Base-by-base conservation (phyloP, 2,888 invertebrate genomes). In the Timema cristinae region DNA sequence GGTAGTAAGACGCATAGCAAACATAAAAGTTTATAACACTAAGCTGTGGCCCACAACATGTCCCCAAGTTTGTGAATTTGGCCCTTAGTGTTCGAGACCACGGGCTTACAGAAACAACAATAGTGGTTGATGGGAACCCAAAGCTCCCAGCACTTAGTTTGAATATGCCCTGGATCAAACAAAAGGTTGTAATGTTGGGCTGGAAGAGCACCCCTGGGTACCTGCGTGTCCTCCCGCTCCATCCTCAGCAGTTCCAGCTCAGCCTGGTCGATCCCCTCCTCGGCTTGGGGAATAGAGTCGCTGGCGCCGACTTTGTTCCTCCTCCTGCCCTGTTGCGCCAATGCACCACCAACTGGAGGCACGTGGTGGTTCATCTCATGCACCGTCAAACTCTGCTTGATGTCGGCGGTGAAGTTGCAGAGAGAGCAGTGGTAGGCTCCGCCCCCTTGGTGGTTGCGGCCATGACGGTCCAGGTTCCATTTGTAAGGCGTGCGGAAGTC, bases 381-480 rank as follows among this genome's bases (percentile, higher is more conserved):
- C 74, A 94, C 94, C 15, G 95, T 95, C 80, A 95, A 84, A 81
- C 94, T 94, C 81, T 95, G 95, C 81, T 94, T 93, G 81, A 95
- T 95, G 80, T 95, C 94, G 52, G 95, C 94, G 11, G 93, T 92
- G 82, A 95, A 95, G 82, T 94, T 93, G 82, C 95, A 95, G 77
- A 92, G 90, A 61, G 91, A 89, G 82, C 95, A 95, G 79, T 90
- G 89, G 83, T 92, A 93, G 75, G 90, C 90, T n/a, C 94, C 94
- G 71, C 86, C 89, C 5, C 94, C 94, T 75, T 90, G 92, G 84
- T 96, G 95, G 81, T 95, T 95, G 83, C 93, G 92, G 86, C 93
- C 92, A 81, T 97, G 97, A 8, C 97, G 88, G 81, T 97, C 97
- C 82, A 95, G 86, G 83, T 97, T 97, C 92, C 95, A 95, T 82